Percentiles rank a stretch among this genome's conserved stretches.
Conservation (phyloP, 2,888 invertebrate species). For the Coenonympha arcania region DNA sequence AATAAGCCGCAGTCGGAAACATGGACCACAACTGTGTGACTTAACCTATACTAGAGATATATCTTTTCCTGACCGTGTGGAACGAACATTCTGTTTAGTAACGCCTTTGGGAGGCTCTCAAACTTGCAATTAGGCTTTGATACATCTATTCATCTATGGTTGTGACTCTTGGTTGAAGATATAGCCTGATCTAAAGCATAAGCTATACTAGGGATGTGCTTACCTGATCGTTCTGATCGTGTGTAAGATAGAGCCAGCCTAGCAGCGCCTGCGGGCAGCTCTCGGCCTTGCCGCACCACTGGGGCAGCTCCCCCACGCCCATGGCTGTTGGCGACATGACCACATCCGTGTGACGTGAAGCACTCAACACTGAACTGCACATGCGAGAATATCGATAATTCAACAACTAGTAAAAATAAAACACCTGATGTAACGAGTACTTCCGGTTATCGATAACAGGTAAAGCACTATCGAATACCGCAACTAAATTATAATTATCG, state of each 20-base stretch:
- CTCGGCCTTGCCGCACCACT: conserved; percentile 64
- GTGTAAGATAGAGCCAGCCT: conserved; percentile 62
- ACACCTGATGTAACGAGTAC: too few species aligned
- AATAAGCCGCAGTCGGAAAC: too few species aligned
- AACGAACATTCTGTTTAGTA: too few species aligned
- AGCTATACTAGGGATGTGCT: neutral
- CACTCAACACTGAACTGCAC: conserved; percentile 21
- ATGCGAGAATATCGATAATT: conserved; percentile 13
- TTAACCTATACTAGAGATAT: too few species aligned
- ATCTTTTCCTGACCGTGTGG: too few species aligned
- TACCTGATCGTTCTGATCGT: conserved; percentile 68
- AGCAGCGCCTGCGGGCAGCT: conserved; percentile 57
- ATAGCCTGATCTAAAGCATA: neutral
- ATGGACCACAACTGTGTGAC: too few species aligned
- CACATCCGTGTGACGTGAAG: conserved; percentile 39
- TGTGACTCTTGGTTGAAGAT: too few species aligned
- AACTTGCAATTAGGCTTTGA: too few species aligned
- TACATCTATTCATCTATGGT: too few species aligned
- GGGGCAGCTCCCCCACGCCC: conserved; percentile 59
- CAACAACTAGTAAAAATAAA: too few species aligned
- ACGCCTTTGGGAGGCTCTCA: too few species aligned
- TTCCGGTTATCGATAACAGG: conserved; percentile 24
- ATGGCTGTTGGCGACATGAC: conserved; percentile 66
- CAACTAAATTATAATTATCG: too few species aligned
- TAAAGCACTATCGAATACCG: conserved; percentile 1